Evolutionary conservation across 2,888 invertebrate species (phyloP).

Genomic region (Polia nebulosa): DNA sequence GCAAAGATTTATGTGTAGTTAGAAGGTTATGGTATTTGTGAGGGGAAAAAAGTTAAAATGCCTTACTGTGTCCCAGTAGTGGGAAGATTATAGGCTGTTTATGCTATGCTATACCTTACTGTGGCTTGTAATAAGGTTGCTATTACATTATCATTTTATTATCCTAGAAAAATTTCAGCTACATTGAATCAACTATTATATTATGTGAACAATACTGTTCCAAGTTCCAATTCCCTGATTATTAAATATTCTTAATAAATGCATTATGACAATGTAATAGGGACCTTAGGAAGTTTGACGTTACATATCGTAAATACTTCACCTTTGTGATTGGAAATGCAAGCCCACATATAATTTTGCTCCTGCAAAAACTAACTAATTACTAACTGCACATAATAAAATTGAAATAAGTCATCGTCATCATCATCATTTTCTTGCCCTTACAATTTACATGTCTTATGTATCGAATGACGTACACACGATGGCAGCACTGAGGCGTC

Average conservation of each 20-base stretch:
- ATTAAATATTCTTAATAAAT: neutral
- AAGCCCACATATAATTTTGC: neutral
- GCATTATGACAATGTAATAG: no score
- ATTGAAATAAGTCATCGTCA: neutral
- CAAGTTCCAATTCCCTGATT: neutral
- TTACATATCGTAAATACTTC: neutral
- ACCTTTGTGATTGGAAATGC: neutral
- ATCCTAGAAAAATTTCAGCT: no score
- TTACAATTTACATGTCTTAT: no score
- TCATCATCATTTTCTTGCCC: neutral
- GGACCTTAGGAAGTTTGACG: neutral
- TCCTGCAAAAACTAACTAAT: no score
- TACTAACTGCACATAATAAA: neutral
- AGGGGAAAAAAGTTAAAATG: neutral
- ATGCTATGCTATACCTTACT: no score
- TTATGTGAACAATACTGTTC: neutral
- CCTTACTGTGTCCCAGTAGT: neutral
- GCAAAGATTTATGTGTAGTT: slow-evolving; percentile 31
- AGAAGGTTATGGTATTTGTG: neutral
- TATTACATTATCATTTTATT: neutral
- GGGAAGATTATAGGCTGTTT: no score
- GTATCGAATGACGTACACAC: no score
- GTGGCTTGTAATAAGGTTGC: neutral
- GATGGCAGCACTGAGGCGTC: no score
- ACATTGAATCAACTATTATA: neutral